Evolutionary conservation across 1,140 invertebrate genomes (phyloP), one percentile per base, ranked within the genome.

Genomic region (Brachystomella parvula): DNA sequence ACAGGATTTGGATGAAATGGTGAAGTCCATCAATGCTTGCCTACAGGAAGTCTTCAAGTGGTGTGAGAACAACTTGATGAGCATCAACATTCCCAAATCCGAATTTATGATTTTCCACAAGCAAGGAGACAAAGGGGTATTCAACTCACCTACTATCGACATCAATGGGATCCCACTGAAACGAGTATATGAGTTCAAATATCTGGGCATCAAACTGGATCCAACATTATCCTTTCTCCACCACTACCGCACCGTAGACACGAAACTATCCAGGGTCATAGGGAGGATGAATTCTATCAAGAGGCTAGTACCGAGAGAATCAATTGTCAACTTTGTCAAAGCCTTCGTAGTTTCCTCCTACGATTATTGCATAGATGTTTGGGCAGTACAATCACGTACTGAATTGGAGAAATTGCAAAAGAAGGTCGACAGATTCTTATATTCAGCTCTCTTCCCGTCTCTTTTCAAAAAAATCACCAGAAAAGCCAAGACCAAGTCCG

Each of bases 31-130:
- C 3, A 53, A 53, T 53, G 9, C 6, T 53, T 6, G 24, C 15
- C 1, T 66, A 19, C 49, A 19, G 17, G 21, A 2, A 30, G 3
- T 66, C 9, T 29, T 3, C n/a, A 31, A 47, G 0, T 66, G 64
- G 64, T 61, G 64, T 33, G 12, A 2, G 1, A 3, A 19, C 1
- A 66, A 61, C 44, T 30, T 39, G 1, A 28, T 66, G 12, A 49
- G 24, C 21, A 49, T 66, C 12, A 66, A 49, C 61, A 21, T 33
- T 1, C 3, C n/a, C 15, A 66, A 66, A 53, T 61, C 64, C 1
- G 59, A 66, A 47, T 66, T 12, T 49, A 31, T 66, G 21, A 1
- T 49, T 2, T 66, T 66, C 32, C 47, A 60, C 29, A 66, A 66
- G 28, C 19, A 31, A n/a, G 26, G 19, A 19, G 35, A 9, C 19